Percentiles rank a stretch among this genome's conserved stretches.
Conservation (phyloP, 2,113 vertebrate genomes). For the Rhodinocichla rosea region DNA sequence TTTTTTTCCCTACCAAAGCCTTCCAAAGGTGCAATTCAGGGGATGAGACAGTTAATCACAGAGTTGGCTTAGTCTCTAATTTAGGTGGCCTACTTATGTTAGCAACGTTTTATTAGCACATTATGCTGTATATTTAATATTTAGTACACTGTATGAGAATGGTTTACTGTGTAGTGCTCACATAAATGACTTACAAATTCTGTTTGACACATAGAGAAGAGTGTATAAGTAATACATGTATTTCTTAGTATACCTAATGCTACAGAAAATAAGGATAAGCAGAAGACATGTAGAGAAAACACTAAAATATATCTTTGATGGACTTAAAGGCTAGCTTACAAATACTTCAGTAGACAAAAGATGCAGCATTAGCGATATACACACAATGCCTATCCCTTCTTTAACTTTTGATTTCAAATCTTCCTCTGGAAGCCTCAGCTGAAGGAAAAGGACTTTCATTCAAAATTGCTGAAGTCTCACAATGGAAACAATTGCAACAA, state of each 20-base stretch:
- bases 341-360: background rate
- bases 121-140: constrained; percentile 58
- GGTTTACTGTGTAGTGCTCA: constrained; percentile 35
- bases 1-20: background rate
- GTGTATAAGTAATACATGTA: background rate
- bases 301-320: background rate
- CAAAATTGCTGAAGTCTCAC: background rate
- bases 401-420: background rate
- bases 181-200: constrained; percentile 52
- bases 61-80: constrained; percentile 16
- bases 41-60: constrained; percentile 47
- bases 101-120: constrained; percentile 53
- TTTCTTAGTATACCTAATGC: background rate
- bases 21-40: constrained; percentile 30
- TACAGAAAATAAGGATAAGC: constrained; percentile 13
- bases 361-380: background rate
- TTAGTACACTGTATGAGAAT: constrained; percentile 42
- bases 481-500: background rate
- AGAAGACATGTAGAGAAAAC: background rate
- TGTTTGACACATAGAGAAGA: background rate
- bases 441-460: background rate
- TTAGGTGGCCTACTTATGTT: constrained; percentile 62
- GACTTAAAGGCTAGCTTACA: background rate
- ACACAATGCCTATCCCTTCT: background rate
- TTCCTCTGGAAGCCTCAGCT: background rate